Base-by-base conservation (phyloP, 2,888 invertebrate species). In the Euproctis similis region DNA sequence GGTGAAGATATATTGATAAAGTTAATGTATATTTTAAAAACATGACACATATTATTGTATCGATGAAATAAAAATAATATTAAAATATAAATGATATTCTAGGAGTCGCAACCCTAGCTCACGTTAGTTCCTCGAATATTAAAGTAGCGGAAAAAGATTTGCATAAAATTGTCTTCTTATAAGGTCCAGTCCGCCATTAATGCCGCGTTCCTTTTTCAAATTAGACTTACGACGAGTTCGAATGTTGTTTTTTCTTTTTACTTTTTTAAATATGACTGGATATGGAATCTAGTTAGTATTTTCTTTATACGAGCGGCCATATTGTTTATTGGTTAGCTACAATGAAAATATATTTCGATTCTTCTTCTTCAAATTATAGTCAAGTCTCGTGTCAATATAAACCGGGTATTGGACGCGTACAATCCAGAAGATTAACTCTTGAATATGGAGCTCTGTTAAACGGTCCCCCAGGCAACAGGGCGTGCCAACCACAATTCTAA, bases 141-240 rank as follows among this genome's bases (percentile, higher is more conserved):
- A 74, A 80, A 78, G 68, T 66, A 65, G 70, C 72, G 73, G 73
- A 74, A 75, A 74, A 75, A 71, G 73, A 77, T 80, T 80, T 69
- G 68, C 76, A 80, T 80, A 74, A 76, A 80, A 76, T 73, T 73
- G 69, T 72, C 77, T 77, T 72, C 76, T 73, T 75, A 61, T 64
- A 64, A 67, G 66, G 68, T 59, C 60, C 60, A 44, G 31, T 44
- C 47, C 40, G 34, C 35, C 49, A 44, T 47, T 59, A 61, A 64
- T 56, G 55, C 53, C 44, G 53, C 13, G 23, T 39, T 51, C 39
- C 23, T 41, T 47, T 47, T 42, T 45, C 29, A 47, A 53, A 51
- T 46, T 42, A 45, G 44, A 33, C n/a, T n/a, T n/a, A n/a, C n/a
- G n/a, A n/a, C n/a, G n/a, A n/a, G n/a, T n/a, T n/a, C n/a, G n/a